Evolutionary conservation across 2,797 vertebrate genomes (phyloP).

Genomic region (Anableps anableps): DNA sequence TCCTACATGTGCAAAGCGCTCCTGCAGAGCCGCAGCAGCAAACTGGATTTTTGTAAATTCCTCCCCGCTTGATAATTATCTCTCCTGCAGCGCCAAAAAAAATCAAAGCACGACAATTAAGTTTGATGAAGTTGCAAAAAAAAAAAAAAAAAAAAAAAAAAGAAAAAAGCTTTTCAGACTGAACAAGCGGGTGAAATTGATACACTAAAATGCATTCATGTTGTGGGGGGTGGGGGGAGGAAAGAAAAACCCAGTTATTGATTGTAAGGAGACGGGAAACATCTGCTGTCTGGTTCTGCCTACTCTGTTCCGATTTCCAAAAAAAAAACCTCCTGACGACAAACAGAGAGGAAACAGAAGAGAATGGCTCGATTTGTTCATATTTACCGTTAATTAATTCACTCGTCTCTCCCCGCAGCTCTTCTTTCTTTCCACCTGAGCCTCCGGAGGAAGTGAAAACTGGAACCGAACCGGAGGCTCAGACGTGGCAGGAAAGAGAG

Average conservation of each 20-base stretch:
- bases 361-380: conserved; percentile 16
- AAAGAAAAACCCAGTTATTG: not conserved
- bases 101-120: conserved; percentile 49
- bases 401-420: conserved; percentile 27
- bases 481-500: conserved; percentile 59
- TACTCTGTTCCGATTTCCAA: not conserved
- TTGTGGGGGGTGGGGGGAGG: not conserved
- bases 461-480: conserved; percentile 1
- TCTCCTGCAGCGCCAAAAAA: conserved; percentile 42
- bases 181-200: conserved; percentile 1
- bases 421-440: conserved; percentile 4
- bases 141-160: not conserved
- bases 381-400: conserved; percentile 64
- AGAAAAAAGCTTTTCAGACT: conserved; percentile 3
- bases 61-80: conserved; percentile 50
- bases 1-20: conserved; percentile 26
- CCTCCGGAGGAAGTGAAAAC: conserved; percentile 29
- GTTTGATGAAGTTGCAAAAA: conserved; percentile 39
- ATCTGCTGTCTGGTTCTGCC: conserved; percentile 22
- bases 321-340: not conserved
- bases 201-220: not conserved
- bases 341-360: not conserved
- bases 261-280: conserved; percentile 24
- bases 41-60: conserved; percentile 48
- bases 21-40: conserved; percentile 35